These are phyloP conservation scores for Pandemis corylana DNA, from an alignment of 2,888 invertebrate genomes.

Conservation along the genomic window DNA sequence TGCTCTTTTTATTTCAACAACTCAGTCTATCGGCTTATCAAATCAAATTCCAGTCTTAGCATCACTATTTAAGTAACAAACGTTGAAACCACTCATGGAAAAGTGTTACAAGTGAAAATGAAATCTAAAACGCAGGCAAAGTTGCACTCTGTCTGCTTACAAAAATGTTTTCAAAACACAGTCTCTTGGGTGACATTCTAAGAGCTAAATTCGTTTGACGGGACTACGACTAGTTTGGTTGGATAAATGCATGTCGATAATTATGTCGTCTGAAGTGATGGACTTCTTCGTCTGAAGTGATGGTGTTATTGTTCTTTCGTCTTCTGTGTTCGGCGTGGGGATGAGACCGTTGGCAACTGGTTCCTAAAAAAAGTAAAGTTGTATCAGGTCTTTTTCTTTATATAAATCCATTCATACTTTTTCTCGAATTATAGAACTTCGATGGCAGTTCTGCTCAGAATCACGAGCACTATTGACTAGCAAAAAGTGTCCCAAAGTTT, in stretches of 20 bases:
- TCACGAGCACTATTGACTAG: too few species aligned
- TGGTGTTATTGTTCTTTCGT: slow-evolving; percentile 59
- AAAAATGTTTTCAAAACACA: slow-evolving; percentile 40
- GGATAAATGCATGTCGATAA: slow-evolving; percentile 85
- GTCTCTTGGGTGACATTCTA: slow-evolving; percentile 30
- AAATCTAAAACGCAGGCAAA: slow-evolving; percentile 30
- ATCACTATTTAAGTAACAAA: slow-evolving; percentile 34
- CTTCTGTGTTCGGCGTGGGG: slow-evolving; percentile 77
- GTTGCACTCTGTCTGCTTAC: slow-evolving; percentile 12
- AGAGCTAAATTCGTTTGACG: slow-evolving; percentile 61
- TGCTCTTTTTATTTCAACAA: not conserved
- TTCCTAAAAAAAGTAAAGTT: slow-evolving; percentile 53
- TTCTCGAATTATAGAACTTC: too few species aligned
- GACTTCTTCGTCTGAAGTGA: slow-evolving; percentile 75
- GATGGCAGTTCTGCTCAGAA: too few species aligned
- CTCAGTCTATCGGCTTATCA: not conserved
- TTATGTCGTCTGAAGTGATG: slow-evolving; percentile 82
- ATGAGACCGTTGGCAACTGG: slow-evolving; percentile 79
- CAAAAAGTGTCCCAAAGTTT: too few species aligned
- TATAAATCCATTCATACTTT: too few species aligned
- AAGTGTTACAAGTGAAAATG: slow-evolving; percentile 26
- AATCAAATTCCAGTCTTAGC: slow-evolving; percentile 21
- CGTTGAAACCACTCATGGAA: slow-evolving; percentile 9
- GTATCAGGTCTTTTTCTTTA: not conserved
- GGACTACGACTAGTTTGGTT: slow-evolving; percentile 49